These are phyloP conservation scores for Cryptocephalus moraei DNA, from an alignment of 2,888 invertebrate species.

Conservation along the genomic window DNA sequence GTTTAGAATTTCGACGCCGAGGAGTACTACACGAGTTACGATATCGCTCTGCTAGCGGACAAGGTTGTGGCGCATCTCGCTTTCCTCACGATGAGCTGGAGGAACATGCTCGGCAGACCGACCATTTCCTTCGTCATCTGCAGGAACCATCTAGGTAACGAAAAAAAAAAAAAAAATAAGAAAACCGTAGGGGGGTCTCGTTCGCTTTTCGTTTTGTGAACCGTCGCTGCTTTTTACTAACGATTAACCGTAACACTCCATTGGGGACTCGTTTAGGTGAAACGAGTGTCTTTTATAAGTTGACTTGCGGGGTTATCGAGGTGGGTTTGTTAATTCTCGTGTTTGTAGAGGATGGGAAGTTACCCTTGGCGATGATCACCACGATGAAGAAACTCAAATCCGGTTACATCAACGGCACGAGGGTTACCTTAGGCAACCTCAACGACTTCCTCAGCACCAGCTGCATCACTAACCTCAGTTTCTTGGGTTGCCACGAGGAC, in stretches of 20 bases:
- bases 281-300: too few species aligned
- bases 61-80: conserved; percentile 89
- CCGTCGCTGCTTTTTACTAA: too few species aligned
- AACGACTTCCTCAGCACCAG: conserved; percentile 95
- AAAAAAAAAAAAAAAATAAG: too few species aligned
- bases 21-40: conserved; percentile 94
- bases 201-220: too few species aligned
- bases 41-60: conserved; percentile 89
- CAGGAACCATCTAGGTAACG: conserved; percentile 73
- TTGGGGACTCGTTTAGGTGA: too few species aligned
- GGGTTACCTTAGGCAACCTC: conserved; percentile 90
- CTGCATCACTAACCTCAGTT: conserved; percentile 93
- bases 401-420: conserved; percentile 97
- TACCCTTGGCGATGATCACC: conserved; percentile 89
- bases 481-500: conserved; percentile 86
- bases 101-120: conserved; percentile 92
- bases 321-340: background rate
- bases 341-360: conserved; percentile 74
- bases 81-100: conserved; percentile 95
- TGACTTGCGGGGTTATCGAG: too few species aligned
- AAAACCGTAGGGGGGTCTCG: too few species aligned
- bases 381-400: conserved; percentile 97
- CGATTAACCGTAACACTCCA: too few species aligned
- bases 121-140: conserved; percentile 84
- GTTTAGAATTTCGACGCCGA: conserved; percentile 79